phyloP scores from a whole-genome alignment of 2,888 invertebrate species.

The Hemithea aestivaria region DNA sequence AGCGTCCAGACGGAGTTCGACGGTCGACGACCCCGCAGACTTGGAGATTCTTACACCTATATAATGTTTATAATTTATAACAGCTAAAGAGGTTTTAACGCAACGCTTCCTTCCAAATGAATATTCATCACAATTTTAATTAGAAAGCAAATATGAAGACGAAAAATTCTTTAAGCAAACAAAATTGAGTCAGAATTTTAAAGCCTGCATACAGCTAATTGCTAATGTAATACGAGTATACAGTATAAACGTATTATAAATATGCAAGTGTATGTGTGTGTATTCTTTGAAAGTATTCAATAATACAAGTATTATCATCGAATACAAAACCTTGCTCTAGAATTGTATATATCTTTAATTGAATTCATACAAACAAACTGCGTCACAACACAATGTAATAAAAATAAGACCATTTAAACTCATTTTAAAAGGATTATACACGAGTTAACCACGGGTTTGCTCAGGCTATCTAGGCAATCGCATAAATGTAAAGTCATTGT shows the following conservation, averaged over 20 bases:
- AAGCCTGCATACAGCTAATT: no score
- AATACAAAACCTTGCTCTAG: no score
- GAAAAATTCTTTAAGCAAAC: conserved; percentile 11
- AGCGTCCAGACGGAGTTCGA: conserved; percentile 54
- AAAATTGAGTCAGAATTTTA: no score
- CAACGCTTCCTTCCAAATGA: neutral
- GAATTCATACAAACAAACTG: no score
- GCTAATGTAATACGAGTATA: conserved; percentile 1
- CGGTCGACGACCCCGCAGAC: conserved; percentile 49
- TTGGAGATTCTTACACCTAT: conserved; percentile 49
- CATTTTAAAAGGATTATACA: conserved; percentile 8
- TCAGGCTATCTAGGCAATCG: conserved; percentile 7
- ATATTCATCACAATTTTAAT: conserved; percentile 12
- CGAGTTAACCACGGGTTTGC: conserved; percentile 7
- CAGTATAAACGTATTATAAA: conserved; percentile 4
- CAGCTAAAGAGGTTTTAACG: conserved; percentile 25
- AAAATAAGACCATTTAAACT: conserved; percentile 5
- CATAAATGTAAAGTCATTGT: conserved; percentile 1
- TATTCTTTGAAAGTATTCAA: no score
- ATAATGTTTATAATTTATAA: conserved; percentile 46
- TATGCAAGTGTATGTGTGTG: conserved; percentile 3
- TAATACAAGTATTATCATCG: no score
- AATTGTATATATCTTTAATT: no score
- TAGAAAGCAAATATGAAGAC: conserved; percentile 8
- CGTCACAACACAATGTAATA: neutral